Conservation (phyloP, 2,113 vertebrate genomes). For the Eleginops maclovinus region DNA sequence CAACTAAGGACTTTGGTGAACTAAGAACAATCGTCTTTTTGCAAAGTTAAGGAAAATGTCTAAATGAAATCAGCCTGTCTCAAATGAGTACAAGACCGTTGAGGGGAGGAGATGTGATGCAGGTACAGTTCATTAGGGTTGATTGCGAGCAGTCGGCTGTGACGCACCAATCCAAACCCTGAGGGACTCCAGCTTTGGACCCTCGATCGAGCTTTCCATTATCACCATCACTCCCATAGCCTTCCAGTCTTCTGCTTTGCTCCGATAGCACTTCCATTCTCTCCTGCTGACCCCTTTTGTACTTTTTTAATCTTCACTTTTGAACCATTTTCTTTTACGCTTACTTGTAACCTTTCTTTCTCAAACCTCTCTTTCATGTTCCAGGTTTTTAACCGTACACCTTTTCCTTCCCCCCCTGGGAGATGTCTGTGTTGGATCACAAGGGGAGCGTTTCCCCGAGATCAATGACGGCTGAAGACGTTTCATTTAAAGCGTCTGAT, state of each 20-base stretch:
- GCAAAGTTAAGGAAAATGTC: background rate
- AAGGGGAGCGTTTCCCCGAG: conserved; percentile 33
- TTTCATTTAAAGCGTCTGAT: conserved; percentile 60
- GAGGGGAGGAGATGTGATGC: conserved; percentile 11
- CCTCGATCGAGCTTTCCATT: conserved; percentile 36
- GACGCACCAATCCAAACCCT: background rate
- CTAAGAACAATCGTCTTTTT: too few species aligned
- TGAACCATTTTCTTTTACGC: too few species aligned
- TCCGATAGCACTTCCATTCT: conserved; percentile 32
- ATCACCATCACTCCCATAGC: background rate
- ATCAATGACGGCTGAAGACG: conserved; percentile 59
- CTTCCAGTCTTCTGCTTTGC: background rate
- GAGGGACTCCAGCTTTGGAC: conserved; percentile 33
- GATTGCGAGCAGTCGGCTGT: too few species aligned
- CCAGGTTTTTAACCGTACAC: conserved; percentile 57
- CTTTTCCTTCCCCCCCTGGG: conserved; percentile 40
- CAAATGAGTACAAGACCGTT: background rate
- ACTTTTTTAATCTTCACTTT: too few species aligned
- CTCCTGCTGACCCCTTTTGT: background rate
- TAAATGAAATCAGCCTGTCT: background rate
- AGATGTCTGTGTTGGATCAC: conserved; percentile 20
- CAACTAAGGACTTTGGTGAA: background rate
- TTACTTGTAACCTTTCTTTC: background rate
- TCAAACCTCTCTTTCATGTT: conserved; percentile 44
- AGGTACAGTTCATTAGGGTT: conserved; percentile 24